Evolutionary conservation across 2,113 vertebrate species (phyloP).

Genomic region (Brienomyrus brachyistius): DNA sequence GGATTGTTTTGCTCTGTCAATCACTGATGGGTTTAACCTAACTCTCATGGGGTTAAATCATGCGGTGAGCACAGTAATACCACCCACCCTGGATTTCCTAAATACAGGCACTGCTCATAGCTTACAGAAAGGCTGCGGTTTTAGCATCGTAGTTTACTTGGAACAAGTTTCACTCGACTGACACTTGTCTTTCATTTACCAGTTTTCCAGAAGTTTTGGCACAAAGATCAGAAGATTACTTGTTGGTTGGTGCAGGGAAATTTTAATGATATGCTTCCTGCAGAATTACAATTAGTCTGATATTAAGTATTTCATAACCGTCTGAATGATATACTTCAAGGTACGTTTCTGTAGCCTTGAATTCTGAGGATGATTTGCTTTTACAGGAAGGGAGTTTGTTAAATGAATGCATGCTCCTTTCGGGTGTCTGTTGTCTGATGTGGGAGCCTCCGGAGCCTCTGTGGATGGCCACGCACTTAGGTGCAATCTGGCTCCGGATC

Average conservation of each 20-base stretch:
- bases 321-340: neutral
- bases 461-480: neutral
- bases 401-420: neutral
- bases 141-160: neutral
- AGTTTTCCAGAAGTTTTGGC: neutral
- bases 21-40: constrained; percentile 1
- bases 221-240: neutral
- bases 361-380: neutral
- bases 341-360: neutral
- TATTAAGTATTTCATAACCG: neutral
- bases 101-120: neutral
- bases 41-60: neutral
- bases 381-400: neutral
- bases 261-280: neutral
- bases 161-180: neutral
- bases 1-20: neutral
- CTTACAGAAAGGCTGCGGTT: neutral
- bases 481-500: neutral
- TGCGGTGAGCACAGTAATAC: neutral
- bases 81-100: neutral
- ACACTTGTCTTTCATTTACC: neutral
- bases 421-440: neutral
- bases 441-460: neutral
- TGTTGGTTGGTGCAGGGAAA: neutral
- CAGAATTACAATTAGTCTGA: neutral